Conservation (phyloP, 2,113 vertebrate genomes). For the Chlamydotis undulata region DNA sequence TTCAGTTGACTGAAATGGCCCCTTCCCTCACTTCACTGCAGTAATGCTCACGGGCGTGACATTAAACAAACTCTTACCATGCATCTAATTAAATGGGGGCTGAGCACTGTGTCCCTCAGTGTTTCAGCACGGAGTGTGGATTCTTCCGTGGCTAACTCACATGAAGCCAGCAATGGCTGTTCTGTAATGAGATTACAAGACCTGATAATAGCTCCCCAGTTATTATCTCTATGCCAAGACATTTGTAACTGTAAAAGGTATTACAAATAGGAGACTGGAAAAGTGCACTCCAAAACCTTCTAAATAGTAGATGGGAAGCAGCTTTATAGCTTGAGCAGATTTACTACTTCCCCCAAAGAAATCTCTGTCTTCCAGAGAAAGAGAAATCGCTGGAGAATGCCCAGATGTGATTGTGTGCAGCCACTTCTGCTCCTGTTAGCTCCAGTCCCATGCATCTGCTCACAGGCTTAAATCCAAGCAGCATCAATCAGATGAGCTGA, state of each 20-base stretch:
- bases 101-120: neutral
- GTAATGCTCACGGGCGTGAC: neutral
- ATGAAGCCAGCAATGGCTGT: neutral
- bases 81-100: slow-evolving; percentile 41
- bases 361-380: neutral
- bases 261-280: neutral
- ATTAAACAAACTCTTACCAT: slow-evolving; percentile 42
- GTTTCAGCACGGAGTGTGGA: neutral
- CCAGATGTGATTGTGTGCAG: neutral
- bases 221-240: slow-evolving; percentile 11
- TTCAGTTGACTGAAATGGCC: neutral
- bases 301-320: neutral
- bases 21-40: neutral
- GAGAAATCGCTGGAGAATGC: neutral
- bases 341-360: neutral
- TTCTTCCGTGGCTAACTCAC: neutral
- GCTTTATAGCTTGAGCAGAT: neutral
- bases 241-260: slow-evolving; percentile 1
- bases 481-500: neutral
- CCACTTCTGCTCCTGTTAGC: neutral
- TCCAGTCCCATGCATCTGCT: neutral
- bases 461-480: neutral
- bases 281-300: neutral
- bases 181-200: slow-evolving; percentile 42
- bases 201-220: slow-evolving; percentile 36